Evolutionary conservation across 2,113 vertebrate species (phyloP).

Genomic region (Chaetorhynchus papuensis): DNA sequence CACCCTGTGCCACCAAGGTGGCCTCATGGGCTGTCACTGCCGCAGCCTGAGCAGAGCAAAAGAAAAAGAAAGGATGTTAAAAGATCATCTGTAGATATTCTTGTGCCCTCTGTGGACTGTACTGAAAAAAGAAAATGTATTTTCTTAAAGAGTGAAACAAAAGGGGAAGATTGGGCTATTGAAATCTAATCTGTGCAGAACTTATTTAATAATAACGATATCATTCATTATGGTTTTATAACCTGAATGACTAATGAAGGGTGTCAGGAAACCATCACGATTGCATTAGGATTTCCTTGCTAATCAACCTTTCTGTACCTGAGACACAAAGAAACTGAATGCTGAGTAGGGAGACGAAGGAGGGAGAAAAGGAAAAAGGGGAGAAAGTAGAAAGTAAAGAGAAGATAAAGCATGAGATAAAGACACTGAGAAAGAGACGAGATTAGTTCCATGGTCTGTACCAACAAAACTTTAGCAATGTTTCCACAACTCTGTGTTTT

Average conservation of each 20-base stretch:
- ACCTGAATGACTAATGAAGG: background rate
- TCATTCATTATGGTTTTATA: background rate
- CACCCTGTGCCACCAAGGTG: rapidly evolving
- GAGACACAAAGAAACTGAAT: background rate
- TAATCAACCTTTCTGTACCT: background rate
- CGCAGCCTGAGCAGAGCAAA: background rate
- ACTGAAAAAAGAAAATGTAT: background rate
- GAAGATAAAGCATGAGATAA: background rate
- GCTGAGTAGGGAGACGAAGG: background rate
- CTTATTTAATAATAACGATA: background rate
- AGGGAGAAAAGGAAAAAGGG: background rate
- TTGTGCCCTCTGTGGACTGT: background rate
- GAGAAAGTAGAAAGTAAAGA: conserved; percentile 20
- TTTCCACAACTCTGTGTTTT: conserved; percentile 43
- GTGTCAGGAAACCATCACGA: background rate
- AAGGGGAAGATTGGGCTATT: background rate
- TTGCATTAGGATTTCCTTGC: background rate
- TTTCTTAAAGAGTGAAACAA: background rate
- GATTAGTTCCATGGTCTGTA: conserved; percentile 13
- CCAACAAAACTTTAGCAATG: conserved; percentile 10
- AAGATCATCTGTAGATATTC: background rate
- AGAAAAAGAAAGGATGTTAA: background rate
- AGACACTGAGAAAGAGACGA: background rate
- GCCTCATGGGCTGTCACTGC: background rate
- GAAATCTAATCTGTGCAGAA: conserved; percentile 11